phyloP scores from a whole-genome alignment of 2,113 vertebrate genomes.

The Ursus arctos region DNA sequence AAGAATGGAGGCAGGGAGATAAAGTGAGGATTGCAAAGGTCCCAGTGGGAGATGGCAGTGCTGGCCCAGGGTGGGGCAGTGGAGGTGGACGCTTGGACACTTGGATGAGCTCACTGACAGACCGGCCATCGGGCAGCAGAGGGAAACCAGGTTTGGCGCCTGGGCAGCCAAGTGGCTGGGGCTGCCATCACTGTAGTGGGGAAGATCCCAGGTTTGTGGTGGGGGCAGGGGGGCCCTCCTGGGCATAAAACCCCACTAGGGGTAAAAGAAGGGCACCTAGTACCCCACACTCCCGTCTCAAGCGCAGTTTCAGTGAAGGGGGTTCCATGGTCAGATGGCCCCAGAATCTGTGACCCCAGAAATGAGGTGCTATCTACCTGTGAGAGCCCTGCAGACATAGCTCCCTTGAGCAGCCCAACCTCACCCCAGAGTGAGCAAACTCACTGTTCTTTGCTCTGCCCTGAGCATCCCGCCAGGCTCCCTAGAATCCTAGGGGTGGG shows the following conservation, averaged over 20 bases:
- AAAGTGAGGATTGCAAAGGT: too few relatives aligned
- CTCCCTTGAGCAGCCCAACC: neutral
- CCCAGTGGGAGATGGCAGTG: neutral
- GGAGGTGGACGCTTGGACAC: rapidly evolving
- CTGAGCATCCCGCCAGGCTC: neutral
- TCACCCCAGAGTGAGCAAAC: neutral
- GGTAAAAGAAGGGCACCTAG: neutral
- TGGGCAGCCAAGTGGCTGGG: neutral
- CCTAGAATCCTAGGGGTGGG: neutral
- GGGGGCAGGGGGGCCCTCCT: too few relatives aligned
- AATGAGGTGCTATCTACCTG: neutral
- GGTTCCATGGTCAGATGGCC: neutral
- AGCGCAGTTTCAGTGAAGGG: neutral
- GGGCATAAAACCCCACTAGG: neutral
- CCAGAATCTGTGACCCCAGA: neutral
- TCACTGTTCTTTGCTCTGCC: neutral
- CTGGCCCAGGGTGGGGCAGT: too few relatives aligned
- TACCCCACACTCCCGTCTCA: neutral
- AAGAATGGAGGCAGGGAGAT: neutral
- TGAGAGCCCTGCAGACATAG: too few relatives aligned
- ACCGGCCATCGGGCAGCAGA: rapidly evolving
- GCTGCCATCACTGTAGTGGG: neutral
- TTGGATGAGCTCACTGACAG: neutral
- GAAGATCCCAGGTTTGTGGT: neutral
- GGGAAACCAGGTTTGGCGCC: too few relatives aligned